A percentile compares a stretch with the other conserved stretches of the same genome.
Conservation (phyloP, 2,113 vertebrate genomes). For the Esox niger region DNA sequence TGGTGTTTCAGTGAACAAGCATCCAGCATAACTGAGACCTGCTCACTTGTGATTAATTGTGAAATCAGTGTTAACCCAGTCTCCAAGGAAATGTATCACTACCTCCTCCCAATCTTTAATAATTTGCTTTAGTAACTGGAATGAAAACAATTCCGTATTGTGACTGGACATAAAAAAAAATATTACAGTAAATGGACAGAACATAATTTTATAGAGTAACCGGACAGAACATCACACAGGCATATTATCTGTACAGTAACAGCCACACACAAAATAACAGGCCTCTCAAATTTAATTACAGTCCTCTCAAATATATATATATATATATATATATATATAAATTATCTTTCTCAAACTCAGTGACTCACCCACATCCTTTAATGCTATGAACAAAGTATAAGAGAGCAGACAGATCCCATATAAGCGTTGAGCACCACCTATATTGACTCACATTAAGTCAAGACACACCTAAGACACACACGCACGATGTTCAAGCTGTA, state of each 20-base stretch:
- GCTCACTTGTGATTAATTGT: slow-evolving; percentile 10
- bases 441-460: slow-evolving; percentile 71
- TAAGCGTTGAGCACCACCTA: slow-evolving; percentile 57
- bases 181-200: no score
- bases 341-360: not conserved
- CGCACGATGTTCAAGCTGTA: slow-evolving; percentile 4
- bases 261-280: not conserved
- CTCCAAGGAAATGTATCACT: no score
- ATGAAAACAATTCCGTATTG: no score
- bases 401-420: slow-evolving; percentile 12
- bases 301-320: no score
- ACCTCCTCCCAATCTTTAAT: no score
- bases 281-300: not conserved
- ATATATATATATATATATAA: no score
- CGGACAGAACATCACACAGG: not conserved
- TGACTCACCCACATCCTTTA: slow-evolving; percentile 20
- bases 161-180: no score
- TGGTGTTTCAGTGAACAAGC: not conserved
- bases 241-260: not conserved
- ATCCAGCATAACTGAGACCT: slow-evolving; percentile 28
- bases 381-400: slow-evolving; percentile 7
- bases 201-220: no score
- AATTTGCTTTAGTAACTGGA: no score
- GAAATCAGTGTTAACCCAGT: no score
- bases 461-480: slow-evolving; percentile 49